Evolutionary conservation across 1,140 invertebrate species (phyloP), one percentile per base, ranked within the genome.

Genomic region (Cydia fagiglandana): DNA sequence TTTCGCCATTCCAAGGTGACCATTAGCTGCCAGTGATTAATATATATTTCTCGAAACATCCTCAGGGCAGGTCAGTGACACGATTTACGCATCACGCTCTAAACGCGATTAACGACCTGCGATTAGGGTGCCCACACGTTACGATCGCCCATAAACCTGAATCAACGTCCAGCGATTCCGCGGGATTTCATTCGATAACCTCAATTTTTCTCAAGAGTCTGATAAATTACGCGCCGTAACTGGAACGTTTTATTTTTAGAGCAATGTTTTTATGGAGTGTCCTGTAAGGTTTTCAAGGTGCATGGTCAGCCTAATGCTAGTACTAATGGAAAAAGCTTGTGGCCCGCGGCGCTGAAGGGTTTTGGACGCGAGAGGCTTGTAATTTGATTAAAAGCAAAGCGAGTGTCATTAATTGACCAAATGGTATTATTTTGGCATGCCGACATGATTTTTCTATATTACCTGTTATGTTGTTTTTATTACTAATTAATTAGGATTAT

Each of bases 91-190:
- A 84, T 84, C 82, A 83, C 76, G 75, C 76, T 76, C 81, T 84
- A 83, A 84, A 82, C 77, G 80, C 79, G 82, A 84, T 84, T 83
- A 83, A 83, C 81, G 81, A 83, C 73, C 75, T 10, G 45, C 34
- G 53, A 34, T 74, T 75, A 83, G 79, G 79, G 78, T 76, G 79
- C 76, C 74, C 76, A 66, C 73, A 70, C 66, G 66, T 38, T 17
- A 38, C 66, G 30, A 70, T 70, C 34, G 28, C n/a, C 30, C 34
- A 70, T 61, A 61, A 61, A 61, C 6, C 56, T 24, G 56, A n/a
- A 61, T 61, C 20, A 61, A 61, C 20, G 17, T n/a, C n/a, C 4
- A 61, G 20, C 56, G 66, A 41, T 70, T 41, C 30, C 13, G 0
- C 5, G 30, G 34, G 66, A 15, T 70, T 38, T 17, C 12, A 41